Evolutionary conservation across 2,888 invertebrate genomes (phyloP).

Genomic region (Dinocampus coccinellae): DNA sequence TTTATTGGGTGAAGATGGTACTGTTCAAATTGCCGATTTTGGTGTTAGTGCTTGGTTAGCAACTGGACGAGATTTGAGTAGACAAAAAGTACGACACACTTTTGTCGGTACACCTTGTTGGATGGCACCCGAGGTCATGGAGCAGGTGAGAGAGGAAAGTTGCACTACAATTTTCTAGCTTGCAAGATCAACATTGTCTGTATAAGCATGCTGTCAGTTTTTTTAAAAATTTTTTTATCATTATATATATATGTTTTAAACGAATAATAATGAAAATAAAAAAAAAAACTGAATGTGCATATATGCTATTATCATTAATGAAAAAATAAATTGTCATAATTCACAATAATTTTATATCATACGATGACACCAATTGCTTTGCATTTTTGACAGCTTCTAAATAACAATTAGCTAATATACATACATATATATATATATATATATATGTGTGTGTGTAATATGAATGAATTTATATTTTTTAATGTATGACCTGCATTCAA

Average conservation of each 20-base stretch:
- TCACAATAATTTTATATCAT: background rate
- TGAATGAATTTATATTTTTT: no score
- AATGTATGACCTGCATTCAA: constrained; percentile 18
- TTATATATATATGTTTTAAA: background rate
- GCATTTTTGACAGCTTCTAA: background rate
- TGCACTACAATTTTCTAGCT: constrained; percentile 68
- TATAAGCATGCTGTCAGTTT: constrained; percentile 19
- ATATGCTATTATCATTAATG: background rate
- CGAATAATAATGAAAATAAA: background rate
- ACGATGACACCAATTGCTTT: background rate
- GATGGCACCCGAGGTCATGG: constrained; percentile 99
- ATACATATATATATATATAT: background rate
- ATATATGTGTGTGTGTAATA: no score
- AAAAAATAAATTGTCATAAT: background rate
- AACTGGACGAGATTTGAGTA: constrained; percentile 91
- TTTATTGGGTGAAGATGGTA: constrained; percentile 94
- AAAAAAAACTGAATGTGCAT: background rate
- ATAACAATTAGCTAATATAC: background rate
- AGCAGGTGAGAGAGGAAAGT: constrained; percentile 79
- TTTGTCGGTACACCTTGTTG: constrained; percentile 99
- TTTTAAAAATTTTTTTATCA: background rate
- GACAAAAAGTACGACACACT: constrained; percentile 96
- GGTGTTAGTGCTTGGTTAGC: constrained; percentile 98
- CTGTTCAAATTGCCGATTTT: constrained; percentile 98
- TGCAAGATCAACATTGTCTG: constrained; percentile 56